Evolutionary conservation across 1,140 invertebrate species (phyloP), one percentile per base, ranked within the genome.

Genomic region (Drosophila orosa): DNA sequence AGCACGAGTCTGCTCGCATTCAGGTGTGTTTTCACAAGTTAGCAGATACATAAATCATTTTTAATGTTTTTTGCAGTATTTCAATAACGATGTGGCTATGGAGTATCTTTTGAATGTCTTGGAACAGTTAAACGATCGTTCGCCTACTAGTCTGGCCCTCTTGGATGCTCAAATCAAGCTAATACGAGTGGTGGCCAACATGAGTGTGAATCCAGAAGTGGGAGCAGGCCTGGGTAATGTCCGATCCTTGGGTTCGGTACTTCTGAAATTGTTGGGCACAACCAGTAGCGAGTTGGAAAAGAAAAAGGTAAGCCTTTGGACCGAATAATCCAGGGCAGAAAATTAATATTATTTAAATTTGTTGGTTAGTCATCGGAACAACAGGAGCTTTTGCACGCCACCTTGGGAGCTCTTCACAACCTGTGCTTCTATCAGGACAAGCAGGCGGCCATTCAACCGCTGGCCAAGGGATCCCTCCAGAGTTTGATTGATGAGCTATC

Each of bases 111-210:
- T 92, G 17, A 79, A 83, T 55, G 77, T 91, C n/a, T 59, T 92
- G 27, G 80, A 87, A 35, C 68, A 82, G 29, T 77, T 91, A 2
- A 80, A 90, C 29, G 83, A 71, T 22, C 77, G 63, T 7, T 66
- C 50, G 48, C 63, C 40, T n/a, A 58, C 25, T 40, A 80, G 60
- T n/a, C 84, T 91, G 45, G 57, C 90, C 2, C 87, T 92, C 0
- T 27, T 91, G 33, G 91, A 95, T 92, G 91, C 91, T 29, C 80
- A 92, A 27, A 84, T 92, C 25, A 92, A 92, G 78, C 92, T 95
- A 40, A 94, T 96, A 13, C 92, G 96, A 24, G 94, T 96, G 5
- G 92, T 96, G 47, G 96, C 95, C 31, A 96, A 96, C 86, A 94
- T 96, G 92, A 94, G 95, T 37, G 95, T 96, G 39, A 95, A 95